Evolutionary conservation across 92 coral and sea anemone genomes (phyloP).

Genomic region (Bergia puertoricense): DNA sequence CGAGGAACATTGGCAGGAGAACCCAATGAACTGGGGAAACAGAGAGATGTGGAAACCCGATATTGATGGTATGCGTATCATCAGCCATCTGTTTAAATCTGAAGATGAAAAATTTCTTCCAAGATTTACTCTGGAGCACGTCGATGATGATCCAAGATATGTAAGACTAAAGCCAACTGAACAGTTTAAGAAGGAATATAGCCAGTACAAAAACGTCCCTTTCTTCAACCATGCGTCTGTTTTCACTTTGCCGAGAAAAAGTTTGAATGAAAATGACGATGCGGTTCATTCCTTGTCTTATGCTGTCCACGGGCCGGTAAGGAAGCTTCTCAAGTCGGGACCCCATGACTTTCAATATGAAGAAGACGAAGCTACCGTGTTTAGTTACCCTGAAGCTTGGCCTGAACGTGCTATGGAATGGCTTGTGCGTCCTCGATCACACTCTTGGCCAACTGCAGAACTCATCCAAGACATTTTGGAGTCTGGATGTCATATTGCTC

Average conservation of each 20-base stretch:
- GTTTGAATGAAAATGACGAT: background rate
- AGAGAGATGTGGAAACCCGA: conserved; percentile 66
- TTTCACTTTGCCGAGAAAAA: background rate
- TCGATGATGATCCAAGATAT: conserved; percentile 68
- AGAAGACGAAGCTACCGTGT: conserved; percentile 57
- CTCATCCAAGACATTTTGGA: conserved; percentile 73
- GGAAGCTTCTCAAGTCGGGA: conserved; percentile 49
- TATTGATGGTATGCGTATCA: conserved; percentile 52
- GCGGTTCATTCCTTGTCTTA: conserved; percentile 12
- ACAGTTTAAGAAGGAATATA: conserved; percentile 64
- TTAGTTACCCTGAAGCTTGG: conserved; percentile 70
- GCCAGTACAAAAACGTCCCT: conserved; percentile 52
- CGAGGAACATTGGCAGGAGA: conserved; percentile 17
- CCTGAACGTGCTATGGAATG: conserved; percentile 86
- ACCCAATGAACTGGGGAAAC: conserved; percentile 2
- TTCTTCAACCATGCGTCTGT: conserved; percentile 55
- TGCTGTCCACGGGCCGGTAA: conserved; percentile 70
- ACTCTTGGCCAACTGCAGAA: conserved; percentile 77
- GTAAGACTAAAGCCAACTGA: conserved; percentile 61
- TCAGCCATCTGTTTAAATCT: conserved; percentile 40
- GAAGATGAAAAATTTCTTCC: conserved; percentile 46
- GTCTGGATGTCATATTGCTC: conserved; percentile 75
- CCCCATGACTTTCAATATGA: conserved; percentile 29
- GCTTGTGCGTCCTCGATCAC: conserved; percentile 66
- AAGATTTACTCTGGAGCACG: conserved; percentile 66